Evolutionary conservation across 1,140 invertebrate genomes (phyloP).

Genomic region (Drosophila orosa): DNA sequence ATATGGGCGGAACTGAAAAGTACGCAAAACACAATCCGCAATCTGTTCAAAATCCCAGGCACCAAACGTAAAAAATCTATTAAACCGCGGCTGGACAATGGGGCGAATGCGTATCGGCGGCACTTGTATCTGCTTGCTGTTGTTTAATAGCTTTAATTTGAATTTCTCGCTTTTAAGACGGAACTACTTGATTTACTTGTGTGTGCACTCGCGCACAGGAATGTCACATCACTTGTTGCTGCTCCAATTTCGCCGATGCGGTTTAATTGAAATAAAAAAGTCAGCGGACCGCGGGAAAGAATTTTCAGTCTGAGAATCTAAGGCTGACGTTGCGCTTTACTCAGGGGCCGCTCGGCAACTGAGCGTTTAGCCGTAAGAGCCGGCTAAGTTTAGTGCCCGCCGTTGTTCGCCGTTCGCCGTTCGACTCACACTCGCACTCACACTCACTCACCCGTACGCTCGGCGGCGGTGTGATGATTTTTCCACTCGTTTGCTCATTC

Average conservation of each 20-base stretch:
- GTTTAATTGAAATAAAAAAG: slow-evolving; percentile 33
- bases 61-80: slow-evolving; percentile 32
- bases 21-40: slow-evolving; percentile 29
- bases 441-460: slow-evolving; percentile 13
- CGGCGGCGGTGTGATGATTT: slow-evolving; percentile 34
- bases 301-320: slow-evolving; percentile 33
- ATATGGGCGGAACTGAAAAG: slow-evolving; percentile 20
- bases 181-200: background rate
- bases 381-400: slow-evolving; percentile 74
- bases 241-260: slow-evolving; percentile 24
- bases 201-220: background rate
- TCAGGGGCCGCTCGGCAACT: slow-evolving; percentile 82
- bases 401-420: slow-evolving; percentile 18
- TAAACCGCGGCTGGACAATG: slow-evolving; percentile 26
- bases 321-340: slow-evolving; percentile 67
- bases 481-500: slow-evolving; percentile 75
- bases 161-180: slow-evolving; percentile 5
- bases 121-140: slow-evolving; percentile 7
- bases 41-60: slow-evolving; percentile 49
- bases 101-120: slow-evolving; percentile 39
- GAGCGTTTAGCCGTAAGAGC: slow-evolving; percentile 72
- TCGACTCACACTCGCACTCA: slow-evolving; percentile 22
- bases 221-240: slow-evolving; percentile 49
- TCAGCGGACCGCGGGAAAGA: slow-evolving; percentile 4
- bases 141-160: slow-evolving; percentile 43